Evolutionary conservation across 2,113 vertebrate species (phyloP).

Genomic region (Podilymbus podiceps): DNA sequence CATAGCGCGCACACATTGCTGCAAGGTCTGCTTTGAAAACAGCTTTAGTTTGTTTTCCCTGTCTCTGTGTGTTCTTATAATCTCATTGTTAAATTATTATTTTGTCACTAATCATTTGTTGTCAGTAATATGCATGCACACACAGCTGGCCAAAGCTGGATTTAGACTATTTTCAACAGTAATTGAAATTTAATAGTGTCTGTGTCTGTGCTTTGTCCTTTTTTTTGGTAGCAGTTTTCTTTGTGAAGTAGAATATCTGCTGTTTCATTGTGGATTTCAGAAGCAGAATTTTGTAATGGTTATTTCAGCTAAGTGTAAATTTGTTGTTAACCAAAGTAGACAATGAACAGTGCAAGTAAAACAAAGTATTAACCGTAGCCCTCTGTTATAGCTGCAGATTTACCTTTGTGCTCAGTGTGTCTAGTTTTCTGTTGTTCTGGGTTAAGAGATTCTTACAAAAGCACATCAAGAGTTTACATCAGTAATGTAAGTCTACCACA

Average conservation of each 20-base stretch:
- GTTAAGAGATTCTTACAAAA: neutral
- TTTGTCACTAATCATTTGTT: neutral
- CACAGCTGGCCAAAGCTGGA: neutral
- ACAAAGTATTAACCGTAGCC: neutral
- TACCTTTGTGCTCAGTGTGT: neutral
- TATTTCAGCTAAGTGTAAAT: neutral
- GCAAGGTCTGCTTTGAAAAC: neutral
- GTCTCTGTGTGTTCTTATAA: neutral
- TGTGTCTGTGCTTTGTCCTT: neutral
- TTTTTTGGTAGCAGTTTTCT: neutral
- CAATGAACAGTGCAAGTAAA: neutral
- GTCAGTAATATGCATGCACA: neutral
- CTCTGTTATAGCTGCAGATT: neutral
- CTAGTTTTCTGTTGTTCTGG: neutral
- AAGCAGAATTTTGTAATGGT: neutral
- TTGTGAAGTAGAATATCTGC: neutral
- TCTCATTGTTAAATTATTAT: neutral
- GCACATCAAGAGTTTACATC: neutral
- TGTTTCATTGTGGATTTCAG: neutral
- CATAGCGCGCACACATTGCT: neutral
- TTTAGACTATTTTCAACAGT: neutral
- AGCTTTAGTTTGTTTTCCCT: neutral
- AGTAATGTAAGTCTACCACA: neutral
- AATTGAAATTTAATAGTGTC: neutral
- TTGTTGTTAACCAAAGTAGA: neutral